Evolutionary conservation across 2,888 invertebrate species (phyloP), one percentile per base, ranked within the genome.

Genomic region (Gymnoscelis rufifasciata): DNA sequence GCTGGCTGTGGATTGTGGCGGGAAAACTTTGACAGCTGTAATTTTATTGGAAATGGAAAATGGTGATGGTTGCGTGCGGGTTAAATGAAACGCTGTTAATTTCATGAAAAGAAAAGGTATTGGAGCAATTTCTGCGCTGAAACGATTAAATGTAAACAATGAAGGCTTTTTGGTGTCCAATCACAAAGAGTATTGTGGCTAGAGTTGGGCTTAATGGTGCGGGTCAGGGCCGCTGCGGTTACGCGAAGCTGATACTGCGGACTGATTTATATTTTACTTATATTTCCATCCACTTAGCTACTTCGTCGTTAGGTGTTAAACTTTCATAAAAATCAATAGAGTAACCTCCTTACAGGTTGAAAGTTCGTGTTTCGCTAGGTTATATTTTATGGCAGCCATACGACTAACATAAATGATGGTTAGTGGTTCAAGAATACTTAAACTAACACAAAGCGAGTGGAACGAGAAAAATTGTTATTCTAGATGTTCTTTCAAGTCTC

Each of bases 171-270:
- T 41, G 31, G 46, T 50, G 54, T 52, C 57, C 55, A 56, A 54
- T 55, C 53, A 51, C 47, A 53, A 47, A 51, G 57, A 47, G 48
- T 52, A 57, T 59, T 57, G 53, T 57, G n/a, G 54, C 48, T 58
- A 39, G 47, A 52, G 47, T 47, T 40, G 49, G 52, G 54, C 47
- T 51, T 53, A 54, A 55, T 43, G 42, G 43, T 37, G 30, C 37
- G 47, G 59, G 57, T 60, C 59, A 59, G 51, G 59, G 60, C 41
- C 59, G 43, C 8, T 30, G 13, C 42, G 37, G 42, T 51, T 50
- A 48, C 29, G 48, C 31, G 33, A 38, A 24, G 26, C 29, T 33
- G 44, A 50, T 47, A 36, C 37, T 23, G 35, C 15, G 19, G 10
- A n/a, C 35, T 35, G 19, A 19, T 35, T 35, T 35, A 35, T 35